phyloP scores from a whole-genome alignment of 35 echinoderm and acorn worm genomes.

The Ptychodera flava region DNA sequence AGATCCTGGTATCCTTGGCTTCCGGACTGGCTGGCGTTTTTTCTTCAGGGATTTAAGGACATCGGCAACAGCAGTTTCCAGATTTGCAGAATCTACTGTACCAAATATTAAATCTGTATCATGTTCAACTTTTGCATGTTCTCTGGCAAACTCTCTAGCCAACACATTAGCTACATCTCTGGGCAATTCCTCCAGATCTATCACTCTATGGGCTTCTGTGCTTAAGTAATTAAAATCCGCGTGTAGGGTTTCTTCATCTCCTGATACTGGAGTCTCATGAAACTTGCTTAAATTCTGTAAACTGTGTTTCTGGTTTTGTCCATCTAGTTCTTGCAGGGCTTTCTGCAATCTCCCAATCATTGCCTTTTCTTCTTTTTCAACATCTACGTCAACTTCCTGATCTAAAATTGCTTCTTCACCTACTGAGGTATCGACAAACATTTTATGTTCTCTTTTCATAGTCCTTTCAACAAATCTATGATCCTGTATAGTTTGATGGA shows the following conservation, averaged over 20 bases:
- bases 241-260: background rate
- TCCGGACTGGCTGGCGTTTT: slow-evolving; percentile 11
- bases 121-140: background rate
- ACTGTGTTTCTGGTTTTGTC: too few relatives aligned
- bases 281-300: background rate
- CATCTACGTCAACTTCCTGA: background rate
- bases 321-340: background rate
- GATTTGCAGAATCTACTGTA: slow-evolving; percentile 5
- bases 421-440: slow-evolving; percentile 27
- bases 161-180: background rate
- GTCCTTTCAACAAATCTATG: background rate
- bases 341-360: background rate
- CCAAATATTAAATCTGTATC: background rate
- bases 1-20: slow-evolving; percentile 20
- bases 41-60: slow-evolving; percentile 36
- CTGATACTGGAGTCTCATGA: background rate
- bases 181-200: background rate
- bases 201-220: background rate
- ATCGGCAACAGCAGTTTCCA: slow-evolving; percentile 51
- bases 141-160: background rate
- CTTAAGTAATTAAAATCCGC: background rate
- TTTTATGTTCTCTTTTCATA: background rate
- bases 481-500: background rate
- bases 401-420: slow-evolving; percentile 16
- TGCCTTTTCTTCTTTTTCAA: background rate